These are phyloP conservation scores for Allygus modestus DNA, from an alignment of 2,888 invertebrate genomes.

Conservation along the genomic window DNA sequence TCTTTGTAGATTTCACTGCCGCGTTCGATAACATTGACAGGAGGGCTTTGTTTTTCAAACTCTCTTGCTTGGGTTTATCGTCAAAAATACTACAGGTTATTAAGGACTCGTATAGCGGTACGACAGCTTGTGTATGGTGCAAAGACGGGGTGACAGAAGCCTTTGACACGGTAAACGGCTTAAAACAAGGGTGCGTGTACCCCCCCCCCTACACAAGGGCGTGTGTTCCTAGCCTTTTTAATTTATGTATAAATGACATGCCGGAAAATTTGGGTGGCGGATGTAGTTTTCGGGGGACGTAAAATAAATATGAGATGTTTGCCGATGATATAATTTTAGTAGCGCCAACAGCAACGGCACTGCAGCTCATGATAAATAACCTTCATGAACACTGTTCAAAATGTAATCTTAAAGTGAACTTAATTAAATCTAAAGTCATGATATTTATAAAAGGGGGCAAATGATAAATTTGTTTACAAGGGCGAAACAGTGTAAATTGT, in stretches of 20 bases:
- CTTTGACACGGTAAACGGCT: conserved; percentile 60
- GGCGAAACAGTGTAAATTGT: conserved; percentile 15
- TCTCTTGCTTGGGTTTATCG: conserved; percentile 59
- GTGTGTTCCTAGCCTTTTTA: conserved; percentile 65
- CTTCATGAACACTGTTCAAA: conserved; percentile 62
- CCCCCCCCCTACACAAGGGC: too few relatives aligned
- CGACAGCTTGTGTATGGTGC: conserved; percentile 61
- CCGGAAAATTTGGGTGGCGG: conserved; percentile 60
- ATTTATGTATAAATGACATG: conserved; percentile 61
- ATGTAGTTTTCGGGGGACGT: conserved; percentile 55
- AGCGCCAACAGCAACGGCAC: conserved; percentile 52
- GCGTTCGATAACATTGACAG: conserved; percentile 67
- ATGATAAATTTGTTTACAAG: conserved; percentile 20
- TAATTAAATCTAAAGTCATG: conserved; percentile 67
- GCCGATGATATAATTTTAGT: conserved; percentile 67
- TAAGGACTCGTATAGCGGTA: conserved; percentile 44
- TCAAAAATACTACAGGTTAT: conserved; percentile 64
- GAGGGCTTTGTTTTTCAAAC: conserved; percentile 61
- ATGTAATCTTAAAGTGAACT: conserved; percentile 65
- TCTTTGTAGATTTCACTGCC: conserved; percentile 64
- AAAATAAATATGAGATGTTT: conserved; percentile 64
- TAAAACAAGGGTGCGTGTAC: conserved; percentile 67
- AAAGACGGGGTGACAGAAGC: conserved; percentile 55
- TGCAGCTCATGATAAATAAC: conserved; percentile 64
- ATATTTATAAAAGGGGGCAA: conserved; percentile 61